These are phyloP conservation scores for Apeltes quadracus DNA, from an alignment of 2,113 vertebrate species.

Conservation along the genomic window DNA sequence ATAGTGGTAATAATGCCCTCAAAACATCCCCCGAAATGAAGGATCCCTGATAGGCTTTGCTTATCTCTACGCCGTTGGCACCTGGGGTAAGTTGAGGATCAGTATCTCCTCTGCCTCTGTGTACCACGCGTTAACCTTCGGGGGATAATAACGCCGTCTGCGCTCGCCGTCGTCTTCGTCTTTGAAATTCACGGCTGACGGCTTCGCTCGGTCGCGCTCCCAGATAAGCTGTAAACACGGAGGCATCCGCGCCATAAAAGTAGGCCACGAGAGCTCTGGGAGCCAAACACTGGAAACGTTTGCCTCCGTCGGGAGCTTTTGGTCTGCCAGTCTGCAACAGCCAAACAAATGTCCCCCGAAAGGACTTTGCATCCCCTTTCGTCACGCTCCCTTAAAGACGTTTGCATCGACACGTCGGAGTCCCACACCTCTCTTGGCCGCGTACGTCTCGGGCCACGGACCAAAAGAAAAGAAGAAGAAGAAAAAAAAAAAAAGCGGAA, in stretches of 20 bases:
- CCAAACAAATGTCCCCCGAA: constrained; percentile 58
- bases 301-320: too few species aligned
- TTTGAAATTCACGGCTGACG: constrained; percentile 26
- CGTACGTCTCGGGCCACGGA: too few species aligned
- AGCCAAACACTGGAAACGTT: constrained; percentile 67
- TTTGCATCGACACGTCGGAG: constrained; percentile 40
- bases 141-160: too few species aligned
- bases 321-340: constrained; percentile 29
- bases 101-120: constrained; percentile 11
- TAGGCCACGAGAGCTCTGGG: constrained; percentile 62
- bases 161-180: constrained; percentile 44
- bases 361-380: constrained; percentile 50
- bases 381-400: constrained; percentile 34
- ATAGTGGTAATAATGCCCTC: neutral
- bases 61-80: neutral
- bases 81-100: constrained; percentile 10
- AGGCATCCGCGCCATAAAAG: constrained; percentile 51
- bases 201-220: constrained; percentile 15
- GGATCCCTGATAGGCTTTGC: neutral
- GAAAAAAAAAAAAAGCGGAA: too few species aligned
- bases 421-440: too few species aligned
- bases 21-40: neutral
- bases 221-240: constrained; percentile 52
- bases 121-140: neutral
- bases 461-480: too few species aligned